Evolutionary conservation across 2,797 vertebrate species (phyloP).

Genomic region (Phataginus tetradactyla): DNA sequence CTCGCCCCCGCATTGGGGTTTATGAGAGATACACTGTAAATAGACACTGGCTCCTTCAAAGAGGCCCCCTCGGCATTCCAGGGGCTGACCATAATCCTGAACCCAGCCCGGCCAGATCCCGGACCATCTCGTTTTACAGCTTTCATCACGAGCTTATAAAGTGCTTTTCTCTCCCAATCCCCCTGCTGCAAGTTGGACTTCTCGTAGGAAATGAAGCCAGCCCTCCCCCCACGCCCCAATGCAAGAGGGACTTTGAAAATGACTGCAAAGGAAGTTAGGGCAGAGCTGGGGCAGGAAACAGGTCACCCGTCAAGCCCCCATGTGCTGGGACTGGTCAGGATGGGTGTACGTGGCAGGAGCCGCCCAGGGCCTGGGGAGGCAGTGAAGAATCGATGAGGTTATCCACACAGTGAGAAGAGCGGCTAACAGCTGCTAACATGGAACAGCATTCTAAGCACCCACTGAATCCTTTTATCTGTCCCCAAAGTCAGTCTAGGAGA

Average conservation of each 20-base stretch:
- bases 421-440: not conserved
- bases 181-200: conserved; percentile 9
- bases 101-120: conserved; percentile 77
- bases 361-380: not conserved
- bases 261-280: not conserved
- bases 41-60: conserved; percentile 89
- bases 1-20: conserved; percentile 86
- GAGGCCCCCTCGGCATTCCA: conserved; percentile 87
- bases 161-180: not conserved
- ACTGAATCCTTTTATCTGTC: rapidly evolving
- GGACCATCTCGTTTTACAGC: conserved; percentile 76
- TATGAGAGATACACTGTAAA: conserved; percentile 94
- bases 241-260: not conserved
- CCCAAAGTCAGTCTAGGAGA: not conserved
- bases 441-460: rapidly evolving
- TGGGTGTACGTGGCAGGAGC: not conserved
- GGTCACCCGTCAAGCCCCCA: not conserved
- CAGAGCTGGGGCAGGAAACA: not conserved
- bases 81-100: conserved; percentile 75
- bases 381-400: not conserved
- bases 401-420: rapidly evolving
- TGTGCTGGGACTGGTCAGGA: not conserved
- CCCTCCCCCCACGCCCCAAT: not conserved
- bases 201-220: conserved; percentile 34
- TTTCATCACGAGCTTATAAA: conserved; percentile 79